These are phyloP conservation scores for Idris sp. DNA, from an alignment of 1,140 invertebrate species.

Conservation along the genomic window DNA sequence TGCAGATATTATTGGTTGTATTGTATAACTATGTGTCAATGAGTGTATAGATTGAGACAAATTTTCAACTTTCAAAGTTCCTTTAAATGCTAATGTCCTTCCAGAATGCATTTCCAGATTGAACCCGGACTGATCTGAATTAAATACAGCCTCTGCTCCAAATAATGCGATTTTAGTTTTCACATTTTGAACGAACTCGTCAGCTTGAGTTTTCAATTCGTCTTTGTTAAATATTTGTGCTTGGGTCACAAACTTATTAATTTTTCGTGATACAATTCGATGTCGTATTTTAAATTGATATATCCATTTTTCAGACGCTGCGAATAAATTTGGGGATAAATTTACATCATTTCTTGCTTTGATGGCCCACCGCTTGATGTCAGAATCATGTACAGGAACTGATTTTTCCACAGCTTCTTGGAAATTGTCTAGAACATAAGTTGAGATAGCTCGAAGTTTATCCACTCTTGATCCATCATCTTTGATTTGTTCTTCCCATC, in stretches of 20 bases:
- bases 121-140: slow-evolving; percentile 31
- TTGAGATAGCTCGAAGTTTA: neutral
- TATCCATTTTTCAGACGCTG: slow-evolving; percentile 20
- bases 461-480: neutral
- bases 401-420: slow-evolving; percentile 15
- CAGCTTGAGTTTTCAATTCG: slow-evolving; percentile 12
- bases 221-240: slow-evolving; percentile 6
- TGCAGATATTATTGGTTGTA: slow-evolving; percentile 23
- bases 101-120: slow-evolving; percentile 27
- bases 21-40: slow-evolving; percentile 33
- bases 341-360: slow-evolving; percentile 16
- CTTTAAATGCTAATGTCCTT: slow-evolving; percentile 27
- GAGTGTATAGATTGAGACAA: slow-evolving; percentile 23
- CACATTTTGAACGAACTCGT: slow-evolving; percentile 14
- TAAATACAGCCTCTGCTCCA: too few relatives aligned
- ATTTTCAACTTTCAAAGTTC: slow-evolving; percentile 19
- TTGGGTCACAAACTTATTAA: slow-evolving; percentile 35
- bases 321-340: slow-evolving; percentile 22
- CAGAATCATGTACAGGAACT: slow-evolving; percentile 31
- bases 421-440: slow-evolving; percentile 31
- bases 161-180: too few relatives aligned
- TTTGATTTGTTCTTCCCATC: slow-evolving; percentile 2
- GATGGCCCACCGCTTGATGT: slow-evolving; percentile 24
- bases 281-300: slow-evolving; percentile 34
- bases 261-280: slow-evolving; percentile 30